Percentiles rank a stretch among this genome's conserved stretches.
phyloP scores from a whole-genome alignment of 2,888 invertebrate species.

The Pristionchus entomophagus region DNA sequence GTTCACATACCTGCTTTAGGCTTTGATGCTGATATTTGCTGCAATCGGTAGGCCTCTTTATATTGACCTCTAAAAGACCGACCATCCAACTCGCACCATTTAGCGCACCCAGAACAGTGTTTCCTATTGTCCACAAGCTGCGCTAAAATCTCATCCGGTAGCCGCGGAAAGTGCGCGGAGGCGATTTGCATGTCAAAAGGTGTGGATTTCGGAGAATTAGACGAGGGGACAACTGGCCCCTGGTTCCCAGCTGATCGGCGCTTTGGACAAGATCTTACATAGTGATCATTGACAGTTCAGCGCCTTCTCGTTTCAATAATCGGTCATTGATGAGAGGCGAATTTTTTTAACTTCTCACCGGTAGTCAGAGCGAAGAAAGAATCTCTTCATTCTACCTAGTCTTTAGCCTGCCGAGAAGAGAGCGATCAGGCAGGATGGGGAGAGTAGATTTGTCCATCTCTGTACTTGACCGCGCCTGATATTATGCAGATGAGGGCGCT shows the following conservation, averaged over 20 bases:
- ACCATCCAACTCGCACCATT: neutral
- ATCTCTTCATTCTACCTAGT: neutral
- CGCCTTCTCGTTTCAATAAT: too few relatives aligned
- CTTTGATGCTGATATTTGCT: too few relatives aligned
- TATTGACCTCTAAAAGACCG: too few relatives aligned
- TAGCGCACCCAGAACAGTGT: neutral
- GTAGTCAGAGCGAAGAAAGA: neutral
- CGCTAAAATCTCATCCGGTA: neutral
- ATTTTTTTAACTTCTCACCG: too few relatives aligned
- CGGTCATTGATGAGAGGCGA: too few relatives aligned
- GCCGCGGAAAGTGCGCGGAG: neutral
- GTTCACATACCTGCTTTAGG: too few relatives aligned
- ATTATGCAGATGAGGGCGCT: constrained; percentile 5
- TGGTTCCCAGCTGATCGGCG: too few relatives aligned
- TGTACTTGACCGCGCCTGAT: neutral
- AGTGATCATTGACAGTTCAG: too few relatives aligned
- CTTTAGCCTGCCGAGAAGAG: neutral
- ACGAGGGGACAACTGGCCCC: neutral
- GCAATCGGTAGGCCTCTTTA: too few relatives aligned
- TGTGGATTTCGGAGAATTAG: neutral
- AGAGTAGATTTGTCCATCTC: neutral
- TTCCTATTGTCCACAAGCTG: neutral
- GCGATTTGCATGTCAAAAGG: constrained; percentile 33
- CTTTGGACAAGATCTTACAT: too few relatives aligned
- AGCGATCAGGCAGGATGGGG: neutral